Evolutionary conservation across 2,113 vertebrate genomes (phyloP).

Genomic region (Okapia johnstoni): DNA sequence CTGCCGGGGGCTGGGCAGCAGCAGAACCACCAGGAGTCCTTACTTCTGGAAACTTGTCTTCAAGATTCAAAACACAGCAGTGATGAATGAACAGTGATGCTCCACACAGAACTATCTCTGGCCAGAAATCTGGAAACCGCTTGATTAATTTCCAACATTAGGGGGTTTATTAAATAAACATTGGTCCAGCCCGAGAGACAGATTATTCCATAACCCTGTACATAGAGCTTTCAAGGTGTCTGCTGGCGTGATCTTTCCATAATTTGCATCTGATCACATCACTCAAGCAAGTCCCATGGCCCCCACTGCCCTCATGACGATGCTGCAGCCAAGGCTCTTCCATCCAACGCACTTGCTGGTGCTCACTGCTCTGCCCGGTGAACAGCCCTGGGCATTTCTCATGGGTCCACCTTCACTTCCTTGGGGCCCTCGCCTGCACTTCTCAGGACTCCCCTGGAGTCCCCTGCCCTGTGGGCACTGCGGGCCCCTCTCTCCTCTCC

Average conservation of each 20-base stretch:
- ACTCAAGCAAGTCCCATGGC: accelerated
- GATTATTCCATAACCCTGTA: accelerated
- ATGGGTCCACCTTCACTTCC: background rate
- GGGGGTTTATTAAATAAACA: no score
- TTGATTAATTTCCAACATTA: accelerated
- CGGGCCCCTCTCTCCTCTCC: background rate
- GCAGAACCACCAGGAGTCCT: background rate
- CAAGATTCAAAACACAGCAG: background rate
- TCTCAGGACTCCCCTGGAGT: background rate
- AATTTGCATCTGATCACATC: accelerated
- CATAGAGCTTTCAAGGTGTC: accelerated
- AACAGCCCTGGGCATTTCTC: background rate
- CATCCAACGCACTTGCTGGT: no score
- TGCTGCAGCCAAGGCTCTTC: background rate
- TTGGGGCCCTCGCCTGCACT: background rate
- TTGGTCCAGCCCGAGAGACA: background rate
- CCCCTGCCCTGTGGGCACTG: background rate
- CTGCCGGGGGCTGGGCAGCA: accelerated
- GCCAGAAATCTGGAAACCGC: background rate
- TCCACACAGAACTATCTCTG: accelerated
- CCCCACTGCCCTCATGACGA: accelerated
- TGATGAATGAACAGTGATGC: accelerated
- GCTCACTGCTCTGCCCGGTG: accelerated
- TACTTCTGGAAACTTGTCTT: accelerated
- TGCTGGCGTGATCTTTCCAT: background rate